Evolutionary conservation across 2,797 vertebrate species (phyloP), one percentile per base, ranked within the genome.

Genomic region (Rhinatrema bivittatum): DNA sequence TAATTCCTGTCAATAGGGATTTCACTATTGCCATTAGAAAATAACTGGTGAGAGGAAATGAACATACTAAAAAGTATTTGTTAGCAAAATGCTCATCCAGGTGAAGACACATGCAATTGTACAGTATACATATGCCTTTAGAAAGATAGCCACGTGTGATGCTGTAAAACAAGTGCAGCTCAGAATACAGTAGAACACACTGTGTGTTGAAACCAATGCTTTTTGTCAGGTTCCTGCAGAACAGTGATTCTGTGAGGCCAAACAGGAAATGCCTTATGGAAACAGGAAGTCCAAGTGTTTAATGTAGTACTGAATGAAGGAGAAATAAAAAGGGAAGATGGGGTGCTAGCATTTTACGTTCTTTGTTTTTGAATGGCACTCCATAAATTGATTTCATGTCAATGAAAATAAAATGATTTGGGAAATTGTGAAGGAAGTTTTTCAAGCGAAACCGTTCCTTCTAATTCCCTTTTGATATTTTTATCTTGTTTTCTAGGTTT

Each of bases 341-440:
- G 50, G 63, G 60, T 60, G 48, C 45, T 60, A 70, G 65, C 25
- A 39, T 71, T 78, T 73, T 65, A 58, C 45, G 62, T 60, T 48
- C 41, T 78, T 69, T 74, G 70, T 78, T 89, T 89, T 81, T 80
- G 89, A 91, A 88, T 86, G 81, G 86, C 86, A 79, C 86, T 87
- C 80, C 79, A 79, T 93, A 88, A 92, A 90, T 86, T 95, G 90
- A 94, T 93, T 94, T 91, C 94, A 90, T 90, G 91, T 89, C 85
- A 86, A 81, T 85, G 86, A 84, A 87, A 91, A 91, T 91, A 90
- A 87, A 86, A 73, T 61, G 64, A 91, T 84, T 78, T 84, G 82
- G 87, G 82, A 93, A 88, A 90, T 85, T 81, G 85, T 85, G 87
- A 85, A 86, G 82, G 85, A 90, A 91, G 87, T 84, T 88, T 86